These are phyloP conservation scores for Gonioctena quinquepunctata DNA, from an alignment of 1,140 invertebrate genomes.

Conservation along the genomic window DNA sequence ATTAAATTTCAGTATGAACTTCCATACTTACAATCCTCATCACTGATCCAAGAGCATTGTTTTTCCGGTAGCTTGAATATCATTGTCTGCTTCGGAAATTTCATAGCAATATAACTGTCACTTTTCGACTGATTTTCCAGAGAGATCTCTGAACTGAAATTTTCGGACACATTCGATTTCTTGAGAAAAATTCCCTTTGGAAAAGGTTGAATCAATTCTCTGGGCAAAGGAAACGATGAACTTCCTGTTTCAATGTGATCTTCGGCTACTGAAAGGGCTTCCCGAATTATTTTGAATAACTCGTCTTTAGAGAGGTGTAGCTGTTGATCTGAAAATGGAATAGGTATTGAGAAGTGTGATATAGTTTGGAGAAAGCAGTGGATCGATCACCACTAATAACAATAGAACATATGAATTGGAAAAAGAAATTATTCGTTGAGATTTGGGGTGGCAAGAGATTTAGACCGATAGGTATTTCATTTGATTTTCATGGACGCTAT, in stretches of 20 bases:
- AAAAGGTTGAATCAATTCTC: not conserved
- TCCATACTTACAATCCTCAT: slow-evolving; percentile 14
- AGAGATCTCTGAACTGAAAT: not conserved
- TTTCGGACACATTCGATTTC: not conserved
- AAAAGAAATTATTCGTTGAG: too few species aligned
- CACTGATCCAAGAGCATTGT: not conserved
- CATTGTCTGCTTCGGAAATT: slow-evolving; percentile 14
- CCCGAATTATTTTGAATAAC: slow-evolving; percentile 17
- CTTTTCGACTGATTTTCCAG: not conserved
- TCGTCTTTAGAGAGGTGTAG: slow-evolving; percentile 4
- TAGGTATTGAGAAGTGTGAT: too few species aligned
- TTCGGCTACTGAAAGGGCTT: slow-evolving; percentile 12
- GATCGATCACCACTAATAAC: too few species aligned
- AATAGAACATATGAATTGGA: too few species aligned
- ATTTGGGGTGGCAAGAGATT: too few species aligned
- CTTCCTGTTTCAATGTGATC: slow-evolving; percentile 20
- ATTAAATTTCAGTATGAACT: not conserved
- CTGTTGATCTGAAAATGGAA: not conserved
- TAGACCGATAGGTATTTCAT: too few species aligned
- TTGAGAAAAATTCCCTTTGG: not conserved
- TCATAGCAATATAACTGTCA: slow-evolving; percentile 19
- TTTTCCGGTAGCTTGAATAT: slow-evolving; percentile 15
- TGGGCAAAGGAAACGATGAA: slow-evolving; percentile 3
- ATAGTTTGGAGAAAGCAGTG: too few species aligned
- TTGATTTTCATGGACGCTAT: too few species aligned